Conservation (phyloP, 2,888 invertebrate species). For the Polyommatus iphigenia region DNA sequence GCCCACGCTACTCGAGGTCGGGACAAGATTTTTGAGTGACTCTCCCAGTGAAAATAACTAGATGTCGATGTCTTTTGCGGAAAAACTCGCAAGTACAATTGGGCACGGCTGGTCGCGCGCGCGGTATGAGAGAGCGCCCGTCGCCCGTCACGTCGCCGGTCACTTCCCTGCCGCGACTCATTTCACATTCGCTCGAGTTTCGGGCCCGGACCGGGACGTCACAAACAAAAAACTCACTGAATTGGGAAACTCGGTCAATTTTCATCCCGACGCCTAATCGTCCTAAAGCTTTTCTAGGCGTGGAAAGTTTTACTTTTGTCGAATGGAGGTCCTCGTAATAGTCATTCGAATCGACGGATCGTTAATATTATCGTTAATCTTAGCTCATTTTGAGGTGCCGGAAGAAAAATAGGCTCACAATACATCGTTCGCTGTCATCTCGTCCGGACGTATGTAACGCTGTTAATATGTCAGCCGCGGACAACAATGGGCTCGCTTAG, state of each 20-base stretch:
- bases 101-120: constrained; percentile 54
- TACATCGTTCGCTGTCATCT: background rate
- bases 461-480: background rate
- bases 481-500: constrained; percentile 35
- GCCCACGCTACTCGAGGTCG: background rate
- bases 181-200: background rate
- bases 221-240: background rate
- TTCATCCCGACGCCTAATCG: background rate
- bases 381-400: background rate
- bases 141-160: constrained; percentile 64
- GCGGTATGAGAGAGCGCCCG: constrained; percentile 60
- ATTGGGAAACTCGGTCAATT: background rate
- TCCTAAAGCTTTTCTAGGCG: background rate
- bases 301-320: background rate
- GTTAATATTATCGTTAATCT: background rate
- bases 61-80: background rate
- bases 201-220: background rate
- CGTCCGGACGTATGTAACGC: background rate
- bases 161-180: constrained; percentile 56
- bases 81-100: constrained; percentile 36
- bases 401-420: background rate
- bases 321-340: background rate
- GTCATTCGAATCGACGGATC: background rate
- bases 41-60: background rate
- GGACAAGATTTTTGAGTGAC: background rate